These are phyloP conservation scores for Scylla paramamosain DNA, from an alignment of 1,140 invertebrate species.

Conservation along the genomic window DNA sequence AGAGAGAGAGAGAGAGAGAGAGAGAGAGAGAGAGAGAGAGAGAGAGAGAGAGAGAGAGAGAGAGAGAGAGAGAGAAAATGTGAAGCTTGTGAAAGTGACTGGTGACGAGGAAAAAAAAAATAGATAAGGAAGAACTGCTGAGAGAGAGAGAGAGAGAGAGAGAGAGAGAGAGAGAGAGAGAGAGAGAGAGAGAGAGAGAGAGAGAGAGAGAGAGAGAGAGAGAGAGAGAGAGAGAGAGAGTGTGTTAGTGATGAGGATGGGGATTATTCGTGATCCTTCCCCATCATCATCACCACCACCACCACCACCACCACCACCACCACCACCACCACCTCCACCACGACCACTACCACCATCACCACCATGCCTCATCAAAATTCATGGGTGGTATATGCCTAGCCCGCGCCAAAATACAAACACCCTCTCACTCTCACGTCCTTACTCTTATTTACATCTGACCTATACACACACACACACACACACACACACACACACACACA, in stretches of 20 bases:
- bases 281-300: not conserved
- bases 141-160: slow-evolving; percentile 36
- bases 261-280: not conserved
- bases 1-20: slow-evolving; percentile 42
- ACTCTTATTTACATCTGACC: no score
- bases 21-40: slow-evolving; percentile 36
- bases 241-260: not conserved
- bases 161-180: slow-evolving; percentile 6
- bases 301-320: not conserved
- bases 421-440: no score
- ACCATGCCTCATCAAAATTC: not conserved
- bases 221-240: slow-evolving; percentile 9
- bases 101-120: not conserved
- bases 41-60: slow-evolving; percentile 6
- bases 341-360: no score
- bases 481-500: no score
- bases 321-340: not conserved
- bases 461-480: no score
- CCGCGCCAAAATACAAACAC: no score
- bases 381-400: not conserved
- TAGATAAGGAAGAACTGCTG: not conserved
- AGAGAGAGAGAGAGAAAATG: not conserved
- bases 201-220: slow-evolving; percentile 13
- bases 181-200: slow-evolving; percentile 37
- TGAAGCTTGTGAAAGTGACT: no score